Evolutionary conservation across 2,888 invertebrate genomes (phyloP), one percentile per base, ranked within the genome.

Genomic region (Dendrolimus houi): DNA sequence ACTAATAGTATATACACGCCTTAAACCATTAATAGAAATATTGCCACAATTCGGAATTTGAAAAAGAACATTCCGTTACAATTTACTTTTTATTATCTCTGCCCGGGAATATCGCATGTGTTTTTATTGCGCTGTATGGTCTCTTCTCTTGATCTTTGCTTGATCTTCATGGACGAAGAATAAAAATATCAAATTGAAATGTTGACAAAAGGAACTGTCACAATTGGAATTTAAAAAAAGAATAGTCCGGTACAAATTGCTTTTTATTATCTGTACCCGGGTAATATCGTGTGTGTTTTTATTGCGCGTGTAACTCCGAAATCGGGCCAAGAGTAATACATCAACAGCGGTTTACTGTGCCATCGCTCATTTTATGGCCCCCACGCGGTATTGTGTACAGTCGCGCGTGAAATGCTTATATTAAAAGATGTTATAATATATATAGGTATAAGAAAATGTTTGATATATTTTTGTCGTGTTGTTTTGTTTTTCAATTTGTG

Each of bases 291-390:
- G 52, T 59, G 61, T 60, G 62, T 68, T 70, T 67, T 70, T 67
- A 70, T 59, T 62, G 59, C 56, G 58, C 59, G 58, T 64, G 61
- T 60, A 65, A 59, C 59, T 47, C 52, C 17, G 60, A 52, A 47
- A 47, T 47, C 47, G 47, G 47, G 47, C 47, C 47, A 47, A 47
- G 47, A 55, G 55, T 53, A 61, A 61, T 64, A 59, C 60, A 65
- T 68, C 62, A 60, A 58, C 56, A 41, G 54, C 53, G 57, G 53
- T 57, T 78, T 72, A 73, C 65, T 58, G 60, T 59, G 56, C 59
- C 59, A 73, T 75, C 71, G 67, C 72, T 72, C 70, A 70, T 72
- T 79, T 79, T 72, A 79, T 73, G 72, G 71, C 75, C 74, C 75
- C 74, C 12, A 47, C 47, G 47, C 47, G 47, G 9, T 47, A 47